Percentiles rank a stretch among this genome's conserved stretches.
These are phyloP conservation scores for Nasonovia ribisnigri DNA, from an alignment of 2,888 invertebrate species.

Conservation along the genomic window DNA sequence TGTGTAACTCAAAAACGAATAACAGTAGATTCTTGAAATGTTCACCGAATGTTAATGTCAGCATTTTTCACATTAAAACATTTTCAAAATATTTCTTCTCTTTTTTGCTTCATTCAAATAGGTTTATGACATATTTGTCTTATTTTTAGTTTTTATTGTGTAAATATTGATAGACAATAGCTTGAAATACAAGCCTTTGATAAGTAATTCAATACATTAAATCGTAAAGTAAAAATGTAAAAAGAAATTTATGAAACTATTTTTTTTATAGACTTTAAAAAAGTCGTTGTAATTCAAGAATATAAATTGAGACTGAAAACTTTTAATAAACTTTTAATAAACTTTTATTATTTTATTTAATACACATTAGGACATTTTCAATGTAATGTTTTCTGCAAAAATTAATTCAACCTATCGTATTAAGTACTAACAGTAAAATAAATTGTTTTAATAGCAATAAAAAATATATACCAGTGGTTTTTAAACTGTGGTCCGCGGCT, in stretches of 20 bases:
- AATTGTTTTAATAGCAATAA: background rate
- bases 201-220: too few relatives aligned
- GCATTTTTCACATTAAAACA: background rate
- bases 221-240: too few relatives aligned
- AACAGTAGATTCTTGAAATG: background rate
- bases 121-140: background rate
- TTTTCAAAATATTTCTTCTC: background rate
- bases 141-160: too few relatives aligned
- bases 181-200: background rate
- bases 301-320: background rate
- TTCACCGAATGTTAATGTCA: background rate
- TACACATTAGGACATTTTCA: background rate
- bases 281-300: background rate
- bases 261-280: too few relatives aligned
- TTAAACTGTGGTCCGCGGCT: too few relatives aligned
- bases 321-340: too few relatives aligned
- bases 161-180: background rate
- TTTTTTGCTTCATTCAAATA: background rate
- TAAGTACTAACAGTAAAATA: background rate
- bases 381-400: background rate
- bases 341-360: background rate
- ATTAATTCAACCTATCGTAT: background rate
- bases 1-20: background rate
- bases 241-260: too few relatives aligned
- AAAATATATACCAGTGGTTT: too few relatives aligned